These are phyloP conservation scores for Aix galericulata DNA, from an alignment of 2,113 vertebrate genomes.

Conservation along the genomic window DNA sequence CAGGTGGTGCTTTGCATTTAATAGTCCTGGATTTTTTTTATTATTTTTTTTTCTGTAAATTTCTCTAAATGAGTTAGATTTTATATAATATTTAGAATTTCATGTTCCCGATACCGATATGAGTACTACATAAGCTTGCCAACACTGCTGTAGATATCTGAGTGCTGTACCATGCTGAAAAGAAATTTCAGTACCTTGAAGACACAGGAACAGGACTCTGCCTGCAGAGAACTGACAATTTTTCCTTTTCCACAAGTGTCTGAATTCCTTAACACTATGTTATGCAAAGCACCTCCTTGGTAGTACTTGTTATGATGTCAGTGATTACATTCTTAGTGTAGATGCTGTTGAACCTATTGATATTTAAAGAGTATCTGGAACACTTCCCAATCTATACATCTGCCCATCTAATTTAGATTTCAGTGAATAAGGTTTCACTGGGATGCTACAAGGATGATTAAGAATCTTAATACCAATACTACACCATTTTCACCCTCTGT, in stretches of 20 bases:
- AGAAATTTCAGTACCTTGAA: background rate
- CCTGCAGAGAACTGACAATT: background rate
- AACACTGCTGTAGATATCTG: background rate
- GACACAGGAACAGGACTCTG: background rate
- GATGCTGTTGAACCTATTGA: background rate
- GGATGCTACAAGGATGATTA: background rate
- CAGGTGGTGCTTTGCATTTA: background rate
- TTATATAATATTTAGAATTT: background rate
- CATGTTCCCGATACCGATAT: background rate
- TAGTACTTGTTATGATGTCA: background rate
- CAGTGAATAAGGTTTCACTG: background rate
- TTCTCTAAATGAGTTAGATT: background rate
- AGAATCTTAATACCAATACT: background rate
- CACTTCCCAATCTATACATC: background rate
- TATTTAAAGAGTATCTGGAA: constrained; percentile 27
- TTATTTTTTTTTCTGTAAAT: background rate
- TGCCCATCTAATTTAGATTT: constrained; percentile 15
- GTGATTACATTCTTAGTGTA: background rate
- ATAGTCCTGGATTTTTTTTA: background rate
- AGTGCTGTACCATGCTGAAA: background rate
- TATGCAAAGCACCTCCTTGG: background rate
- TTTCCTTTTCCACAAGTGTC: background rate
- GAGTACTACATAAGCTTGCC: background rate
- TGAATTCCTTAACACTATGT: background rate
- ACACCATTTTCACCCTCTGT: background rate